Evolutionary conservation across 2,797 vertebrate genomes (phyloP).

Genomic region (Pipistrellus kuhlii): DNA sequence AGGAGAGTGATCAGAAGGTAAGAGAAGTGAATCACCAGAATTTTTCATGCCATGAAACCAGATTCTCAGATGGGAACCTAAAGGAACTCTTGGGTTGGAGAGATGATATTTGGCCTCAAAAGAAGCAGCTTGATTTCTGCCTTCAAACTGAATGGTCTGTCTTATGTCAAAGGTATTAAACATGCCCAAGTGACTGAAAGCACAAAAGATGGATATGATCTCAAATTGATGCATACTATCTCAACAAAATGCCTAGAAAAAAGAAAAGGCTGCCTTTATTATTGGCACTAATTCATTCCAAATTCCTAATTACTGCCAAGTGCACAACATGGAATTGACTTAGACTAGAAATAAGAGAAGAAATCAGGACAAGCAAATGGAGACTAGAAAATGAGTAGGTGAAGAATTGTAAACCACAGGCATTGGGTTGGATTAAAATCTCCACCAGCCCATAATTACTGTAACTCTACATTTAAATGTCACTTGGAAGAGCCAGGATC

Average conservation of each 20-base stretch:
- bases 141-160: neutral
- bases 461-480: neutral
- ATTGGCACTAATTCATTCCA: neutral
- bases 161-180: neutral
- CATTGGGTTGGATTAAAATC: neutral
- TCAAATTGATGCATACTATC: neutral
- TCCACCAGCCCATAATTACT: neutral
- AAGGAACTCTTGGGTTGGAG: neutral
- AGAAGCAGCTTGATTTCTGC: neutral
- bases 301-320: neutral
- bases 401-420: neutral
- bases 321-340: neutral
- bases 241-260: neutral
- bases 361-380: neutral
- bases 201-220: neutral
- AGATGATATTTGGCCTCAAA: neutral
- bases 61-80: neutral
- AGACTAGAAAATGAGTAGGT: neutral
- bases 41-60: neutral
- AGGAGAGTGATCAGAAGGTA: neutral
- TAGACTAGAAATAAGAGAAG: slow-evolving; percentile 7
- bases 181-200: neutral
- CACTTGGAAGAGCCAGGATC: neutral
- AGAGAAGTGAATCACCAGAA: neutral
- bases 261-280: neutral